Evolutionary conservation across 2,113 vertebrate genomes (phyloP).

Genomic region (Trinectes maculatus): DNA sequence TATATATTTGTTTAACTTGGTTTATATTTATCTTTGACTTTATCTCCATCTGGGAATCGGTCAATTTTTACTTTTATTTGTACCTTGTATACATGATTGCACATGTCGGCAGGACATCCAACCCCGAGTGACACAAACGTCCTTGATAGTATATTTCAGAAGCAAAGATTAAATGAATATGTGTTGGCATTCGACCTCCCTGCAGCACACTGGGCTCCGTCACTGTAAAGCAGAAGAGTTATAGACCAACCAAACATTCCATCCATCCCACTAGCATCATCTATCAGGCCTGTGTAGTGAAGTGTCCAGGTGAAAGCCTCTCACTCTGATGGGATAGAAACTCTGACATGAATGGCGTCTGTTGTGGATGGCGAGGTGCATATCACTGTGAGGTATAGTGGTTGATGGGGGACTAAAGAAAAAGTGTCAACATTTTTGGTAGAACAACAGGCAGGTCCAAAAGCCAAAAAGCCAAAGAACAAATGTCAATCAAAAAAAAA

Average conservation of each 20-base stretch:
- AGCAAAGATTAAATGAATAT: neutral
- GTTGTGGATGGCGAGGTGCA: neutral
- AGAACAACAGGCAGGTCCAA: too few species aligned
- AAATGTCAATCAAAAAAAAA: too few species aligned
- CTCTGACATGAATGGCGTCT: conserved; percentile 18
- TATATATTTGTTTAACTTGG: neutral
- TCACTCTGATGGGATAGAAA: conserved; percentile 17
- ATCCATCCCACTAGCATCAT: neutral
- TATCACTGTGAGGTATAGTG: neutral
- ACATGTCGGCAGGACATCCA: neutral
- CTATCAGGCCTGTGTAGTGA: neutral
- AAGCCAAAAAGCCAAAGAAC: too few species aligned
- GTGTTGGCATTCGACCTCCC: neutral
- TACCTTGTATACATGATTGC: neutral
- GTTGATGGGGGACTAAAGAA: too few species aligned
- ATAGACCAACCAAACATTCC: neutral
- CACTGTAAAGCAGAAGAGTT: neutral
- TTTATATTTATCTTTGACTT: too few species aligned
- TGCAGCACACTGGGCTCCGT: neutral
- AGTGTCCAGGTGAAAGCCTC: conserved; percentile 19
- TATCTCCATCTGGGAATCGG: too few species aligned
- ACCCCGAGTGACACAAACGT: neutral
- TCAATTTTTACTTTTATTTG: too few species aligned
- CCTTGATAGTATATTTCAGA: neutral
- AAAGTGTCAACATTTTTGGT: too few species aligned